Evolutionary conservation across 2,888 invertebrate genomes (phyloP).

Genomic region (Eupithecia subfuscata): DNA sequence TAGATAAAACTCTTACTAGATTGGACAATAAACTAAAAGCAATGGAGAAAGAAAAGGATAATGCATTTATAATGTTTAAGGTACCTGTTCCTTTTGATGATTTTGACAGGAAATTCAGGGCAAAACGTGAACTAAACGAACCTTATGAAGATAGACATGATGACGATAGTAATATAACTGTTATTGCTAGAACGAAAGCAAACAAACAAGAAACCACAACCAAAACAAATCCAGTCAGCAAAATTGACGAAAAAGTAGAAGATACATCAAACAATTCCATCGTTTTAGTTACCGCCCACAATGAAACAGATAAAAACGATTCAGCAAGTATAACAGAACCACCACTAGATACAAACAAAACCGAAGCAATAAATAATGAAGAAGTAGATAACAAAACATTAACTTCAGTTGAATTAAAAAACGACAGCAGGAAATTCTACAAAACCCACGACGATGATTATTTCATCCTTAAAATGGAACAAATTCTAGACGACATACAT

Average conservation of each 20-base stretch:
- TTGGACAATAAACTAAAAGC: not conserved
- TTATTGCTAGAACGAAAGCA: not conserved
- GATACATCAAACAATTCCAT: not conserved
- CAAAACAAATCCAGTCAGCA: not conserved
- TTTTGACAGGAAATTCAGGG: not conserved
- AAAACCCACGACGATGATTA: not conserved
- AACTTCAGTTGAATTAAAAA: not conserved
- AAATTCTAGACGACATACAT: not conserved
- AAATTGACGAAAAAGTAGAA: not conserved
- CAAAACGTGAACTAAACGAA: not conserved
- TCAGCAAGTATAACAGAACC: not conserved
- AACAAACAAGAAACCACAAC: not conserved
- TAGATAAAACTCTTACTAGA: not conserved
- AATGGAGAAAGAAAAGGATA: not conserved
- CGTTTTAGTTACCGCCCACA: not conserved
- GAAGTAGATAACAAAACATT: not conserved
- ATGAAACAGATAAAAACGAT: not conserved
- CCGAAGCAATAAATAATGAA: not conserved
- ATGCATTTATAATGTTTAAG: not conserved
- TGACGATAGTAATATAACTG: not conserved
- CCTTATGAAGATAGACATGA: not conserved
- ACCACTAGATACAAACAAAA: not conserved
- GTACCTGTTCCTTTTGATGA: not conserved
- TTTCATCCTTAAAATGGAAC: not conserved
- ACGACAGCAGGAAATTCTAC: not conserved